These are phyloP conservation scores for Chiroxiphia lanceolata DNA, from an alignment of 2,797 vertebrate species.

Conservation along the genomic window DNA sequence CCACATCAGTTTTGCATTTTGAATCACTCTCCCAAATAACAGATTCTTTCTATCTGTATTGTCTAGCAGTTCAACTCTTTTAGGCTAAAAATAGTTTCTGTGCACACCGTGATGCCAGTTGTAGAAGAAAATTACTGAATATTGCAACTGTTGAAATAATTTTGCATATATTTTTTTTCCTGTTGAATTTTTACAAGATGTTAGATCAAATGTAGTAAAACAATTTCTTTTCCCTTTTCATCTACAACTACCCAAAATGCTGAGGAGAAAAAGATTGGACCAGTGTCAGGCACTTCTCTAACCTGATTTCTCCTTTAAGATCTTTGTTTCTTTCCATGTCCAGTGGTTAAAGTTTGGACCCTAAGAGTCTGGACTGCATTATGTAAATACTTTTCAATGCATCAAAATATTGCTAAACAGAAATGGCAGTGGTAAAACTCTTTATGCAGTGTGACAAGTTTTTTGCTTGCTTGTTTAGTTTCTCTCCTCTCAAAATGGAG, in stretches of 20 bases:
- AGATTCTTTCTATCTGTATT: neutral
- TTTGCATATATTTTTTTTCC: accelerated
- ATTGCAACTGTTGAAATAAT: neutral
- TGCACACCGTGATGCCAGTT: neutral
- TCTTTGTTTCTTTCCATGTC: neutral
- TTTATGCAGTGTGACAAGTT: accelerated
- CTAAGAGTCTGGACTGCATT: neutral
- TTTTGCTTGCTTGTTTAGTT: neutral
- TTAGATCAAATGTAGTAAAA: neutral
- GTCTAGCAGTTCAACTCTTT: neutral
- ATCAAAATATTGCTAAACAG: neutral
- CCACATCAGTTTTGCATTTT: neutral
- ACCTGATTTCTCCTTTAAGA: neutral
- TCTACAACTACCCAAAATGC: neutral
- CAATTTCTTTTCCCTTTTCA: neutral
- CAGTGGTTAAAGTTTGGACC: neutral
- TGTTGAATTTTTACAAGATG: accelerated
- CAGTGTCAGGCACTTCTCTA: neutral
- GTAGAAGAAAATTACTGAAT: neutral
- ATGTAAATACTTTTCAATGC: neutral
- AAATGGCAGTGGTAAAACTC: neutral
- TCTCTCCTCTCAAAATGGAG: neutral
- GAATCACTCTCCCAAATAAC: neutral
- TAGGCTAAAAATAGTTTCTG: neutral
- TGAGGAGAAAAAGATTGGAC: neutral